phyloP scores from a whole-genome alignment of 2,113 vertebrate genomes.

The Microtus oregoni region DNA sequence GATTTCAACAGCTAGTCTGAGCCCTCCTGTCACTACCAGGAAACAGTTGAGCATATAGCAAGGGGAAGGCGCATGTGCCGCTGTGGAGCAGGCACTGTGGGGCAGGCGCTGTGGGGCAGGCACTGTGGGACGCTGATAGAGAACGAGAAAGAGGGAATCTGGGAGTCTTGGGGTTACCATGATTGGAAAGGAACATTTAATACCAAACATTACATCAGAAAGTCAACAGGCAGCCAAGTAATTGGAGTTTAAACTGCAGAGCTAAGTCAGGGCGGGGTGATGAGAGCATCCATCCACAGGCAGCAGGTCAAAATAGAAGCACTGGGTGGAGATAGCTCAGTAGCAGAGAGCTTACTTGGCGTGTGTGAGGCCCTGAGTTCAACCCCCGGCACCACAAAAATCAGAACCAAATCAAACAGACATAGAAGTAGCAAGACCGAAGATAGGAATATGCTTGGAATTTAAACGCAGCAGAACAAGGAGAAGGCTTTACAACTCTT shows the following conservation, averaged over 20 bases:
- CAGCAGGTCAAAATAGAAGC: neutral
- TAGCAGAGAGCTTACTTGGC: neutral
- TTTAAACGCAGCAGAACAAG: neutral
- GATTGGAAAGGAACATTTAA: neutral
- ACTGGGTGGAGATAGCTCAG: neutral
- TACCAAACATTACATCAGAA: neutral
- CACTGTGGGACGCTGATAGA: neutral
- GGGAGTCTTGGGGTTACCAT: neutral
- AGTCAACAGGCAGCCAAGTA: neutral
- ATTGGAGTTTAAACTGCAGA: neutral
- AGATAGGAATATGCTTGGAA: neutral
- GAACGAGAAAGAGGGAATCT: neutral
- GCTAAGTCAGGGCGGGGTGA: neutral
- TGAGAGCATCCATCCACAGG: neutral
- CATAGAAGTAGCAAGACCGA: neutral
- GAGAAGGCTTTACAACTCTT: neutral
- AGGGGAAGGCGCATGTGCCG: neutral
- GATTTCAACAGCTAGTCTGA: neutral
- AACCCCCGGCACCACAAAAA: neutral
- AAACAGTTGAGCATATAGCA: neutral
- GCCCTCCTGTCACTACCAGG: neutral
- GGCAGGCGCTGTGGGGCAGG: neutral
- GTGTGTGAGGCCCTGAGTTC: neutral
- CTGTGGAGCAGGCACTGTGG: accelerated
- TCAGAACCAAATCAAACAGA: neutral